phyloP scores from a whole-genome alignment of 2,888 invertebrate species.

The Mimumesa dahlbomi region DNA sequence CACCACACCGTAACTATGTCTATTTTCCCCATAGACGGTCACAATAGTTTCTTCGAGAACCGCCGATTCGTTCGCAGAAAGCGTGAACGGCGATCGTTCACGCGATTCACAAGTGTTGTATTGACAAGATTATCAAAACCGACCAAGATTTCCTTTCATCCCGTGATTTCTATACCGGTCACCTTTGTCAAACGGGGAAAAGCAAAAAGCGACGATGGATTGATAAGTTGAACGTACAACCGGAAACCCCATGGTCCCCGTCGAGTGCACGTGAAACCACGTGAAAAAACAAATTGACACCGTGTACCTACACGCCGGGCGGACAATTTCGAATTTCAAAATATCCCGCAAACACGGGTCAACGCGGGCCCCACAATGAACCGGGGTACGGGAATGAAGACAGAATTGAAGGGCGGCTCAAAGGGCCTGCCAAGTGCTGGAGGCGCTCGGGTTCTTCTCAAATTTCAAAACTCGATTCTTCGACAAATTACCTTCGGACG shows the following conservation, averaged over 20 bases:
- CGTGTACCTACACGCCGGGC: constrained; percentile 42
- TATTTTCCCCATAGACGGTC: too few relatives aligned
- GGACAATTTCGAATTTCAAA: constrained; percentile 65
- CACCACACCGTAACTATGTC: too few relatives aligned
- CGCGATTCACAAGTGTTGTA: too few relatives aligned
- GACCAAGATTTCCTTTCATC: constrained; percentile 4
- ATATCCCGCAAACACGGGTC: constrained; percentile 62
- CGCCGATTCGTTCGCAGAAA: too few relatives aligned
- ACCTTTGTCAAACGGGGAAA: not conserved
- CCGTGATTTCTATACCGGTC: not conserved
- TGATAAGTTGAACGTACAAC: constrained; percentile 30
- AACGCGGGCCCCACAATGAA: constrained; percentile 41
- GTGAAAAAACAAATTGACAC: constrained; percentile 62
- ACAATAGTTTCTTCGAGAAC: too few relatives aligned
- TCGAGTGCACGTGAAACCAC: constrained; percentile 15
- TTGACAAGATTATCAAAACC: too few relatives aligned
- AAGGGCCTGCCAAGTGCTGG: constrained; percentile 63
- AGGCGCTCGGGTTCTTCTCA: constrained; percentile 59
- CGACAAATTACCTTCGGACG: constrained; percentile 74
- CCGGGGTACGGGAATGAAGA: constrained; percentile 38
- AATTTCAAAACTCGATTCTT: constrained; percentile 76
- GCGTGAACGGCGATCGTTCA: too few relatives aligned
- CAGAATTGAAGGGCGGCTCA: constrained; percentile 57
- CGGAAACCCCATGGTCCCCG: constrained; percentile 9
- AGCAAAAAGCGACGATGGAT: constrained; percentile 40